Evolutionary conservation across 2,888 invertebrate genomes (phyloP), one percentile per base, ranked within the genome.

Genomic region (Limnephilus marmoratus): DNA sequence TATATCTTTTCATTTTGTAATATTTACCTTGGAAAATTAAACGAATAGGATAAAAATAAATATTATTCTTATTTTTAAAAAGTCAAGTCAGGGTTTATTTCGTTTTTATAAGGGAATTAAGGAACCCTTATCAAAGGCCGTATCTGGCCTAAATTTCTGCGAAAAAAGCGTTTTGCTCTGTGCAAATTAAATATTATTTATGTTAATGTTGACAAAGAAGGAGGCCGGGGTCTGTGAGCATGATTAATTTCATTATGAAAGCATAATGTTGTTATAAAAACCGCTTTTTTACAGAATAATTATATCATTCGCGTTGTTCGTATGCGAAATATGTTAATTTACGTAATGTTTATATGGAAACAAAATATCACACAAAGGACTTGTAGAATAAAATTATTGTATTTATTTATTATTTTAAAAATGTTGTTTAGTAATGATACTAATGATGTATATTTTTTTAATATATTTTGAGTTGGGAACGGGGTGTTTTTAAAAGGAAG

Each of bases 221-320:
- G 68, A 68, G 68, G 68, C 68, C 24, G 68, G 68, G 24, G 18
- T 68, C 68, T 24, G 68, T 68, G 68, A 68, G 68, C 68, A 68
- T 68, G 68, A 68, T 68, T 68, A 68, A 68, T 68, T 68, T 68
- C 68, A 68, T 68, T 68, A 68, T 68, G 68, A 68, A 68, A 68
- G 68, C 68, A 24, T 68, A 68, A 68, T 24, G 18, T 68, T 68
- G 68, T 68, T 68, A 68, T 68, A 18, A 24, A 68, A 68, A 68
- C 68, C 68, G 68, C 68, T 68, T 24, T 53, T 68, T 68, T 68
- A 68, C 24, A 24, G 68, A 68, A 68, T 68, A 68, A 68, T 68
- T 68, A 24, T 68, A 68, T 68, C 7, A 24, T 68, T 68, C 18
- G 68, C 24, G 68, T 68, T 68, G 18, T 68, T 68, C 24, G 68